Base-by-base conservation (phyloP, 2,113 vertebrate genomes). In the Lepus americanus region DNA sequence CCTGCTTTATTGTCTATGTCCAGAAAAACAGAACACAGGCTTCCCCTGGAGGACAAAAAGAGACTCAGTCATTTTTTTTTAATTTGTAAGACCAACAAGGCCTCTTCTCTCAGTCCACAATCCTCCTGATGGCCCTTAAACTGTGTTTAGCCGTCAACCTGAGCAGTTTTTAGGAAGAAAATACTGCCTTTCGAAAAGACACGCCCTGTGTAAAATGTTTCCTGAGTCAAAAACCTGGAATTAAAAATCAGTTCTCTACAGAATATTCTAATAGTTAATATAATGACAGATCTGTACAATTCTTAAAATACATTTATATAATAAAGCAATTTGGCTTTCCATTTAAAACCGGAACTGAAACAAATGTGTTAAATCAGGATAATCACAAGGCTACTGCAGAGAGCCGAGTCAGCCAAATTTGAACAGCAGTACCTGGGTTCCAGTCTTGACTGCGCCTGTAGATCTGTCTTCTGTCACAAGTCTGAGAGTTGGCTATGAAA, bases 61-160 rank as follows among this genome's bases (percentile, higher is more conserved):
- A 5, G 17, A 31, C 14, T 36, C 27, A 69, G 29, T 90, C 25
- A 67, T 90, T 92, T 73, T 94, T 92, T 44, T 44, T 44, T 74
- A 86, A 72, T 84, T 88, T 96, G 9, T 79, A 87, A 96, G 92
- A 96, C 97, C 93, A 97, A 33, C 86, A 87, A 74, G 25, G 51
- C 29, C 78, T 89, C 49, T 29, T 61, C 33, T 93, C 22, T 92
- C 39, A 73, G 39, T 74, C 29, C 51, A 66, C 44, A 79, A 72
- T 70, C 17, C 82, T 86, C 82, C 25, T 31, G 51, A 76, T 77
- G 73, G 85, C 51, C 92, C 92, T 95, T 90, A 95, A 96, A 89
- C n/a, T 44, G 27, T 73, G 16, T 78, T 84, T 72, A 39, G 70
- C 20, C 80, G 66, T 70, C 82, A 92, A 20, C 3, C 49, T 78